These are phyloP conservation scores for Lissocephala sabroskyi DNA, from an alignment of 2,888 invertebrate species.

Conservation along the genomic window DNA sequence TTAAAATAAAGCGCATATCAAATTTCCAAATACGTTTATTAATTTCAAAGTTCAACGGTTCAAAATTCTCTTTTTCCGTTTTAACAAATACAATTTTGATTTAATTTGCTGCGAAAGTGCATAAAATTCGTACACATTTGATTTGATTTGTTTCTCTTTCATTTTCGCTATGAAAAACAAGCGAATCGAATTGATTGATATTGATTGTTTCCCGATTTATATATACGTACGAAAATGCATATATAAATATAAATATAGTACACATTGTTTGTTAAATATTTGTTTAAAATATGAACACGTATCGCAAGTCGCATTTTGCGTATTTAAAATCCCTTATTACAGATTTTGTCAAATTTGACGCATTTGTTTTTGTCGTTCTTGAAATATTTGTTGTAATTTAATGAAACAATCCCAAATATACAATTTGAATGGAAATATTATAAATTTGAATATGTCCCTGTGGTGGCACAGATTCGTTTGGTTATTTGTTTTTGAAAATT, in stretches of 20 bases:
- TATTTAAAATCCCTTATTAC: no score
- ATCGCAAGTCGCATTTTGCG: no score
- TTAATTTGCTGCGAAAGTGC: conserved; percentile 41
- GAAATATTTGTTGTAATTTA: conserved; percentile 30
- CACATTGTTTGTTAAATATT: conserved; percentile 27
- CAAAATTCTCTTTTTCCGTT: conserved; percentile 18
- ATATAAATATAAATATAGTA: not conserved
- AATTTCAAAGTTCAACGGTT: not conserved
- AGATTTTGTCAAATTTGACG: no score
- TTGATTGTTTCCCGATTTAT: no score
- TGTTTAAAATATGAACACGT: conserved; percentile 20
- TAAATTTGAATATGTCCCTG: no score
- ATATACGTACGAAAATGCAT: no score
- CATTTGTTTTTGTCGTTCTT: conserved; percentile 16
- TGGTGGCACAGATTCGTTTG: no score
- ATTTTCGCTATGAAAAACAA: conserved; percentile 23
- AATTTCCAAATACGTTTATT: no score
- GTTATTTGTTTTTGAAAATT: no score
- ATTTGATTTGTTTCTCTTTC: conserved; percentile 7
- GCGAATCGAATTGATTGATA: conserved; percentile 1
- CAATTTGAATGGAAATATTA: no score
- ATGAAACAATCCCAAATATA: no score
- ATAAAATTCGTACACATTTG: conserved; percentile 15
- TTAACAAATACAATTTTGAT: conserved; percentile 42
- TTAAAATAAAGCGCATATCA: no score